These are phyloP conservation scores for Micromussa lordhowensis DNA, from an alignment of 92 coral and sea anemone species.

Conservation along the genomic window DNA sequence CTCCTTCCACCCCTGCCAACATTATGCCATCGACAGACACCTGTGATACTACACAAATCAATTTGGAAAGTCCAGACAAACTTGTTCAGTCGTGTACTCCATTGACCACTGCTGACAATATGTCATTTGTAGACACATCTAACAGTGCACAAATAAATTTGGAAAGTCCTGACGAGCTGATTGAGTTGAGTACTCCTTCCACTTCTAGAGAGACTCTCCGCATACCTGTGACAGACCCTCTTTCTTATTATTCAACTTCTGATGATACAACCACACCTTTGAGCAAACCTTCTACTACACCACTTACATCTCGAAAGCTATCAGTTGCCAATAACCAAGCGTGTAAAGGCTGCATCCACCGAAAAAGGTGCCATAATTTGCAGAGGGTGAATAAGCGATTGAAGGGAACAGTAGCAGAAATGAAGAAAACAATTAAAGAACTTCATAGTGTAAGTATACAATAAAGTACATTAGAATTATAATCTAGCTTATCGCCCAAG, in stretches of 20 bases:
- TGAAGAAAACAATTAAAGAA: not conserved
- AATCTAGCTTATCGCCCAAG: not conserved
- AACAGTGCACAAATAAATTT: too few species aligned
- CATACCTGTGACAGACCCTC: not conserved
- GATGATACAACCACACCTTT: not conserved
- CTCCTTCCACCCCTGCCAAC: not conserved
- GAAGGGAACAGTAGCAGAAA: not conserved
- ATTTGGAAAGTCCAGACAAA: too few species aligned
- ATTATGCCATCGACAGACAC: not conserved
- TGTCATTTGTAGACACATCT: too few species aligned
- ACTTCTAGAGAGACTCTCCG: not conserved
- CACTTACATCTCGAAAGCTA: not conserved
- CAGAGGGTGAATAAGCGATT: conserved; percentile 18
- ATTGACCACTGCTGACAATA: not conserved
- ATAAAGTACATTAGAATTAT: too few species aligned
- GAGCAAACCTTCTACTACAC: not conserved
- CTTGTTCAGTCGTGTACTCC: too few species aligned
- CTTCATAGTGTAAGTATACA: conserved; percentile 17
- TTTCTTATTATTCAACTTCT: not conserved
- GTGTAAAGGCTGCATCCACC: not conserved
- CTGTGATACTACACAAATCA: not conserved
- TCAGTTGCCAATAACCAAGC: not conserved
- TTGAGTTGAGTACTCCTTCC: not conserved
- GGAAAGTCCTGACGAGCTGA: too few species aligned
- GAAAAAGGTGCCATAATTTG: not conserved